Evolutionary conservation across 2,113 vertebrate genomes (phyloP).

Genomic region (Labeo catla): DNA sequence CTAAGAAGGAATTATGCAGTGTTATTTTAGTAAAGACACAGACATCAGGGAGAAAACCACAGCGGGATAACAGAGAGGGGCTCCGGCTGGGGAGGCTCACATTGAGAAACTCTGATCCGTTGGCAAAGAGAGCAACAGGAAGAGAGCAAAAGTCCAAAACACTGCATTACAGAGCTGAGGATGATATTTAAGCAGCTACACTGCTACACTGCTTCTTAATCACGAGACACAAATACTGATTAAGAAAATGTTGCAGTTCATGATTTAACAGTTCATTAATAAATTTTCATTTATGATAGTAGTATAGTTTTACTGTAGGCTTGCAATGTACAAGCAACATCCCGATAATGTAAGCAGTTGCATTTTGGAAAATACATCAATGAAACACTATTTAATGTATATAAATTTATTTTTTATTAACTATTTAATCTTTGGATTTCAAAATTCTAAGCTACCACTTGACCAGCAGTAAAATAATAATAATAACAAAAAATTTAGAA

Average conservation of each 20-base stretch:
- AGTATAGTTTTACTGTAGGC: background rate
- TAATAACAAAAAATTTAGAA: background rate
- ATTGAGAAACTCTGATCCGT: background rate
- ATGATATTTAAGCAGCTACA: background rate
- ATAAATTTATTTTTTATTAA: too few species aligned
- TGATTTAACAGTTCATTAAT: too few species aligned
- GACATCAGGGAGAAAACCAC: constrained; percentile 16
- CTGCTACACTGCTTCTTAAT: background rate
- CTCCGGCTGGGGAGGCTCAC: background rate
- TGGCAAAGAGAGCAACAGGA: background rate
- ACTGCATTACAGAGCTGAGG: background rate
- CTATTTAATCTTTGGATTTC: too few species aligned
- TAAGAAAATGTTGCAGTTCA: background rate
- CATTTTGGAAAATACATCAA: background rate
- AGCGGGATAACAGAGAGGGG: constrained; percentile 11
- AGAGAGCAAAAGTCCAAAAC: background rate
- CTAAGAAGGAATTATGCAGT: constrained; percentile 1
- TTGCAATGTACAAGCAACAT: background rate
- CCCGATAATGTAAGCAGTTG: background rate
- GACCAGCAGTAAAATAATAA: too few species aligned
- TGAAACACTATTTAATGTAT: background rate
- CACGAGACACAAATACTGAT: too few species aligned
- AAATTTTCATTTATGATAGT: background rate
- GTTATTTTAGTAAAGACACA: constrained; percentile 6
- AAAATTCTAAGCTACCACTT: too few species aligned